phyloP scores from a whole-genome alignment of 2,888 invertebrate genomes.

The Tolmerus cingulatus region DNA sequence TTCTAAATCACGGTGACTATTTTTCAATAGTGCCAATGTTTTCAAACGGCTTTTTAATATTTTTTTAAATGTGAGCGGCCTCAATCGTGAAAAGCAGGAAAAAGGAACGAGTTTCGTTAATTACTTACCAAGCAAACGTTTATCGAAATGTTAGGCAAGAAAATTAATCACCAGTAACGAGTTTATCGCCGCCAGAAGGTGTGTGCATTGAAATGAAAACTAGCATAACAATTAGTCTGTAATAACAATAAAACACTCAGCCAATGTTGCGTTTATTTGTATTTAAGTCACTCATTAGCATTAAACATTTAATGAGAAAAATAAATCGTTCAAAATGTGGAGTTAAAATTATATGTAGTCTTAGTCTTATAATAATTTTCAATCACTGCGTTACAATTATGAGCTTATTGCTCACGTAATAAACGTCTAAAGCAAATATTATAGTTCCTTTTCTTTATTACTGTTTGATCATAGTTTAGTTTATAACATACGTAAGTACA shows the following conservation, averaged over 20 bases:
- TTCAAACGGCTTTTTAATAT: neutral
- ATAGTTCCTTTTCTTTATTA: too few relatives aligned
- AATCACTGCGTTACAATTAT: too few relatives aligned
- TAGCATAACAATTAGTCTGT: neutral
- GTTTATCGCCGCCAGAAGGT: neutral
- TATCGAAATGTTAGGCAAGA: neutral
- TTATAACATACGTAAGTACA: too few relatives aligned
- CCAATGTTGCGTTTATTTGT: neutral
- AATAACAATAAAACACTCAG: neutral
- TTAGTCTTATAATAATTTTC: too few relatives aligned
- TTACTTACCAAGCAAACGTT: neutral
- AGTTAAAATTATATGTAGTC: too few relatives aligned
- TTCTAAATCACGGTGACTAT: neutral
- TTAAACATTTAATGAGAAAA: neutral
- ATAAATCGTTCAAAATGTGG: neutral
- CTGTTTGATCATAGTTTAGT: too few relatives aligned
- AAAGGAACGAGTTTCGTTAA: neutral
- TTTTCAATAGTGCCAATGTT: neutral
- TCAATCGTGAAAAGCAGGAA: neutral
- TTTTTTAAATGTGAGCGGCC: neutral
- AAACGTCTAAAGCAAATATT: too few relatives aligned
- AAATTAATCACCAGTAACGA: neutral
- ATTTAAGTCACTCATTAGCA: neutral
- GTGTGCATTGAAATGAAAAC: neutral
- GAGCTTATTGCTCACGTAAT: too few relatives aligned